Evolutionary conservation across 1,140 invertebrate species (phyloP), one percentile per base, ranked within the genome.

Genomic region (Carcinoscorpius rotundicauda): DNA sequence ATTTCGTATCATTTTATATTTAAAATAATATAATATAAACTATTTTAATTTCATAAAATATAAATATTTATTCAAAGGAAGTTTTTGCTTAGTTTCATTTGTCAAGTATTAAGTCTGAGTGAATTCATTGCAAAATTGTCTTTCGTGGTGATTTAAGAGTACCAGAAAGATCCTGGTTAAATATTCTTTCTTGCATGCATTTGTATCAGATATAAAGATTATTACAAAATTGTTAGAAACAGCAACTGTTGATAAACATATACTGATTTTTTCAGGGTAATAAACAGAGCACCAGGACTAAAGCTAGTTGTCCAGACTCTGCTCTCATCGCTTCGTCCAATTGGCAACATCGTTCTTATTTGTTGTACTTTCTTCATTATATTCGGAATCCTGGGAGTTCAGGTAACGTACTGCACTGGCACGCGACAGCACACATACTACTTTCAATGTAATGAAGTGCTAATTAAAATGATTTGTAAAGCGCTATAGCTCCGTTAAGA

Each of bases 301-400:
- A 99, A 99, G 79, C 82, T 99, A 64, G 97, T 99, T 9, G 97
- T 99, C 61, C 96, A 99, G 84, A 99, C 97, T 50, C 81, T 99
- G 58, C 83, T 99, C 60, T 97, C 95, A 8, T 99, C 96, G 53
- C 80, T 99, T 63, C 84, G 95, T 75, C 97, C 97, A 58, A 99
- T 99, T 74, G 97, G 97, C 73, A 99, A 99, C 78, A 99, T 99
- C 72, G 97, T 99, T 60, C 84, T 99, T 55, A 99, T 99, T 75
- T 99, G 97, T 76, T 98, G 95, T 77, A 99, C 97, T 63, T 99
- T 99, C 80, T 99, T 99, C 81, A 95, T 99, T 66, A 99, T 99
- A 73, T 99, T 99, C 77, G 97, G 97, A 53, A 99, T 99, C 70
- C 82, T 99, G 10, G 97, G 97, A 64, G 97, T 99, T 51, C 97